A percentile compares a stretch with the other conserved stretches of the same genome.
These are phyloP conservation scores for Gari tellinella DNA, from an alignment of 2,888 invertebrate genomes.

Conservation along the genomic window DNA sequence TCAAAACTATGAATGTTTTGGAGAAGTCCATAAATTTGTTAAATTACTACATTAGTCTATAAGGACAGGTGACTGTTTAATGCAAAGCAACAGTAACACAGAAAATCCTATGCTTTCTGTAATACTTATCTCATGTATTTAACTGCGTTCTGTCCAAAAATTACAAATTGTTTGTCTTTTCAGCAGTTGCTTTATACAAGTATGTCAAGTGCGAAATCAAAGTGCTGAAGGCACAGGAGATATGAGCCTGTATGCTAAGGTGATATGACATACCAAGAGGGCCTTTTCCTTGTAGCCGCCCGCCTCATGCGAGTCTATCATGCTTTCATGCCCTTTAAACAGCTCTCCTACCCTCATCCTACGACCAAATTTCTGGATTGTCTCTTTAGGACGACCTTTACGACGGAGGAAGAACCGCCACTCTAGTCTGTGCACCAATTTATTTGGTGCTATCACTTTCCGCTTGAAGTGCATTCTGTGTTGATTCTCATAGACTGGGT, in stretches of 20 bases:
- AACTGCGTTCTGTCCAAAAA: no score
- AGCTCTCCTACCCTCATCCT: conserved; percentile 82
- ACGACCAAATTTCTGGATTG: conserved; percentile 76
- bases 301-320: conserved; percentile 80
- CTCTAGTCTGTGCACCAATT: conserved; percentile 91
- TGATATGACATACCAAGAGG: conserved; percentile 79
- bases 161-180: no score
- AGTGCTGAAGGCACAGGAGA: not conserved
- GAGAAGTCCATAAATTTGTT: no score
- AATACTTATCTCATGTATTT: no score
- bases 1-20: no score
- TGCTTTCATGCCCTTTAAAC: conserved; percentile 79
- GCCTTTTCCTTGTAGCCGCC: conserved; percentile 80
- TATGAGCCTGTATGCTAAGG: conserved; percentile 21
- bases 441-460: conserved; percentile 81
- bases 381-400: conserved; percentile 78
- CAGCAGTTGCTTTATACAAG: no score
- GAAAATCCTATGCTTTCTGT: no score
- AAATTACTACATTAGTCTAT: no score
- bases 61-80: no score
- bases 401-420: conserved; percentile 97
- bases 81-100: no score
- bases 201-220: no score
- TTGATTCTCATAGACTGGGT: conserved; percentile 90
- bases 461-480: conserved; percentile 82